Percentiles rank a stretch among this genome's conserved stretches.
Evolutionary conservation across 2,888 invertebrate species (phyloP).

Genomic region (Eupithecia dodoneata): DNA sequence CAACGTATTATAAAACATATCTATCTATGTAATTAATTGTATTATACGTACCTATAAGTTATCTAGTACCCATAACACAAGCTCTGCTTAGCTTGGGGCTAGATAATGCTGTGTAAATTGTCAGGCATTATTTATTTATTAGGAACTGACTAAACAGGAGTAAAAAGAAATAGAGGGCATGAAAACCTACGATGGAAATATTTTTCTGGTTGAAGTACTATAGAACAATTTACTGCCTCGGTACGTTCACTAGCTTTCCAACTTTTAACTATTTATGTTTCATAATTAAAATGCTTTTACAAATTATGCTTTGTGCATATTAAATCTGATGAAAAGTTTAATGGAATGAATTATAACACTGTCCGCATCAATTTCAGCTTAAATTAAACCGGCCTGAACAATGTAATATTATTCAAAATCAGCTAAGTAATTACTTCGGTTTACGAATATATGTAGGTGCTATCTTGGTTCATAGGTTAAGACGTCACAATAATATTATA

Average conservation of each 20-base stretch:
- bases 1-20: no score
- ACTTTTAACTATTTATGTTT: conserved; percentile 20
- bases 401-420: background rate
- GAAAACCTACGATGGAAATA: conserved; percentile 17
- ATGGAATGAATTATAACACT: conserved; percentile 13
- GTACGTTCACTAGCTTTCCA: conserved; percentile 13
- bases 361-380: background rate
- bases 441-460: background rate
- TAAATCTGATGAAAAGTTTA: conserved; percentile 16
- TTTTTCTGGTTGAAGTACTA: conserved; percentile 18
- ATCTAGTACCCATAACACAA: no score
- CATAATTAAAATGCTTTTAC: conserved; percentile 22
- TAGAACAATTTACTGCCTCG: conserved; percentile 20
- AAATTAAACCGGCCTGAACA: background rate
- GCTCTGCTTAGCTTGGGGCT: no score
- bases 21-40: no score
- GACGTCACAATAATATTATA: background rate
- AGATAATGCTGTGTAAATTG: no score
- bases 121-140: no score
- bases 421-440: background rate
- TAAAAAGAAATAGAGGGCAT: conserved; percentile 15
- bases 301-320: conserved; percentile 19
- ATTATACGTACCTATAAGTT: no score
- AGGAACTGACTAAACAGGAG: background rate
- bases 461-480: background rate